These are phyloP conservation scores for Rhinopithecus roxellana DNA, from an alignment of 2,113 vertebrate species.

Conservation along the genomic window DNA sequence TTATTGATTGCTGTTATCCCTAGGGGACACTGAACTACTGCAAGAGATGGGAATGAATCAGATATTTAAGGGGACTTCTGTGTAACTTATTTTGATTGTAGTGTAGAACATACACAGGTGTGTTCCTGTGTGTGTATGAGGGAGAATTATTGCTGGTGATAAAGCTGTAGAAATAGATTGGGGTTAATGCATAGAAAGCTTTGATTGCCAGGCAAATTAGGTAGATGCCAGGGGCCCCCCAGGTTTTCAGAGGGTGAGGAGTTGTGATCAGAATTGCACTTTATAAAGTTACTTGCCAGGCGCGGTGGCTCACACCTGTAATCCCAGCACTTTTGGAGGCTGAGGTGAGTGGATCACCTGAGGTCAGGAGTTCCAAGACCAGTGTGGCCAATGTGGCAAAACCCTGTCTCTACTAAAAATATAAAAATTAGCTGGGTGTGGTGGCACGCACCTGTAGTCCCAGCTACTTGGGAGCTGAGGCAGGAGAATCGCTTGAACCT, in stretches of 20 bases:
- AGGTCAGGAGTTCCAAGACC: no score
- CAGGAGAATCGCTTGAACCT: no score
- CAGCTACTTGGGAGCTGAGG: no score
- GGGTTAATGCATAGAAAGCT: background rate
- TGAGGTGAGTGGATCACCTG: no score
- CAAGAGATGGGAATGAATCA: background rate
- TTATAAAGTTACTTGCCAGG: background rate
- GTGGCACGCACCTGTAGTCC: no score
- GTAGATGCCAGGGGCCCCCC: background rate
- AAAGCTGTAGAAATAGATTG: background rate
- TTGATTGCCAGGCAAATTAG: background rate
- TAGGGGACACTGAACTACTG: background rate
- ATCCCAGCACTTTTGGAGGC: no score
- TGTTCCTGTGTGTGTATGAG: background rate
- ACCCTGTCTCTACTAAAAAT: no score
- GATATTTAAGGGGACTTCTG: background rate
- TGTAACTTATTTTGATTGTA: background rate
- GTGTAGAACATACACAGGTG: background rate
- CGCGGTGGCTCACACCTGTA: no score
- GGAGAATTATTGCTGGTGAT: background rate
- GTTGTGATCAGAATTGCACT: background rate
- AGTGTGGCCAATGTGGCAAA: no score
- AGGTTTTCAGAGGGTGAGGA: background rate
- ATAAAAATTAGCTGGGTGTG: no score
- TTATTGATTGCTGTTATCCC: slow-evolving; percentile 24